Base-by-base conservation (phyloP, 2,113 vertebrate genomes). In the Salminus brasiliensis region DNA sequence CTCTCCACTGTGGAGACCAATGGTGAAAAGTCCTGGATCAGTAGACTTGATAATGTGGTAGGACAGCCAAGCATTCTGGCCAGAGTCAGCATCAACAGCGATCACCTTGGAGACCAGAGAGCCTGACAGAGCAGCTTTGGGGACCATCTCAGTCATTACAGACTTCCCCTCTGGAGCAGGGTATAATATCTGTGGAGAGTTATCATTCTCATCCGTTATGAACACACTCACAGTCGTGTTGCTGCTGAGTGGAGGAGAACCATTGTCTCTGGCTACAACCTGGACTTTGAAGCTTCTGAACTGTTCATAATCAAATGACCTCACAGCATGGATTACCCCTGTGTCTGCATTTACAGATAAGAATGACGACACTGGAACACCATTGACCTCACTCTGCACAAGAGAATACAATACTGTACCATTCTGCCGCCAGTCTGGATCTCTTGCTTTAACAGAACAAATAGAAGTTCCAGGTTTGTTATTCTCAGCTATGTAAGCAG, bases 301-400 rank as follows among this genome's bases (percentile, higher is more conserved):
- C 43, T 90, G 87, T n/a, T 92, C 92, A 57, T 92, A 93, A 76
- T 92, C 91, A 36, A 91, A 93, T 25, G 91, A 87, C 7, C 65
- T 72, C 76, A 90, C 59, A 8, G 91, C 86, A 81, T 92, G 91
- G 4, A 93, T 69, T 47, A 87, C 39, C 0, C 91, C 91, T 2
- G 85, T 89, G 30, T 87, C 88, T 15, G 88, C 86, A 52, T 90
- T 91, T 72, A 92, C 90, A 34, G 91, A 92, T 18, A 92, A n/a
- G 8, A 85, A 90, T 13, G 88, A 90, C 23, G 93, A 93, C 0
- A 94, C 68, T 3, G 82, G 73, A 11, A 47, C 52, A 21, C 83
- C 84, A 9, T 82, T 80, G 4, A 85, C 18, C 0, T 81, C 84
- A 30, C 63, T 82, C 21, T 86, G 72, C 11, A 77, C 45, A 43